Base-by-base conservation (phyloP, 2,888 invertebrate species). In the Patella ulyssiponensis region DNA sequence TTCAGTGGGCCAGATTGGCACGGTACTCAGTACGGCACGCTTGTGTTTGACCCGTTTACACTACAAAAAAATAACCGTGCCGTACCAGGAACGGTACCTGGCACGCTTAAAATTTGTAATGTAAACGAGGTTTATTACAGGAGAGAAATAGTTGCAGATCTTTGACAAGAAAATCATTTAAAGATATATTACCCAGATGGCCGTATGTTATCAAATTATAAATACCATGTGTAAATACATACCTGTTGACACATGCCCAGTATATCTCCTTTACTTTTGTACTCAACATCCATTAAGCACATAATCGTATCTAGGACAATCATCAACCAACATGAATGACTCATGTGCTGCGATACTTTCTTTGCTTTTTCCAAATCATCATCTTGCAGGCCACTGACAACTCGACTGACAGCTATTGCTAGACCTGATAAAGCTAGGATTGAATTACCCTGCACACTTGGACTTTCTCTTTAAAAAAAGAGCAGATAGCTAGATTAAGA, bases 181-280 rank as follows among this genome's bases (percentile, higher is more conserved):
- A 44, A 44, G 44, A 44, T 44, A 44, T 44, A 44, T 44, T 44
- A 44, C 44, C 7, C 44, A 7, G 9, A 44, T 44, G 33, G 5
- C 1, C 44, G 9, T 44, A 44, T 44, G 44, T 44, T 44, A 44
- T 44, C 44, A 44, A 44, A 44, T 44, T 44, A 44, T 44, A 44
- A 44, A 44, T 44, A 44, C 44, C 0, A 44, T 44, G 44, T 44
- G 44, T 44, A 44, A 44, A 44, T 44, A 44, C 0, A 44, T 74
- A 90, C 90, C 90, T 90, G 89, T 71, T 87, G 88, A 81, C 89
- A 88, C 5, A 90, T 80, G 53, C 88, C 86, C 23, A 89, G 81
- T n/a, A 90, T 79, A 23, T 83, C 76, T 20, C 86, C 87, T 69
- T 83, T 85, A 0, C 89, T 86, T 70, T 81, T 80, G 83, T 84